Evolutionary conservation across 2,113 vertebrate genomes (phyloP), one percentile per base, ranked within the genome.

Genomic region (Meriones unguiculatus): DNA sequence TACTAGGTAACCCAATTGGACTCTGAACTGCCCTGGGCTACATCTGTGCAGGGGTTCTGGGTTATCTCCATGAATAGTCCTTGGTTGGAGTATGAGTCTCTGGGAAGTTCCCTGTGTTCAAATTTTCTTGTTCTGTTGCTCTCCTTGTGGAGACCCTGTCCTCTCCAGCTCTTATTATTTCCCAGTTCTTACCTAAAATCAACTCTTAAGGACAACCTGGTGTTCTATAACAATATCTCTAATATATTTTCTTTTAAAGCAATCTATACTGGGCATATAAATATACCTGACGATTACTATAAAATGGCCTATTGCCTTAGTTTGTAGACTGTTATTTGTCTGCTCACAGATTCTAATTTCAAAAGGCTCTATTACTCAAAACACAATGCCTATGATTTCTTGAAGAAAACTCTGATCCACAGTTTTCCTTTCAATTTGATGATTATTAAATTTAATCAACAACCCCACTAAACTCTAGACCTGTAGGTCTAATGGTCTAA

Each of bases 391-490:
- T 87, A 38, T 9, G 13, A n/a, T 62, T 89, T 46, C n/a, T 73
- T 88, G 46, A 81, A 76, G 52, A 85, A 64, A 67, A 50, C 4
- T 28, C 38, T 67, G 25, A 46, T 30, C 25, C 5, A 64, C 0
- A 67, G 28, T 62, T 76, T 85, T 57, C 22, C 67, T 92, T 90
- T 28, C 12, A 62, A 92, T 95, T 96, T 57, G 75, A 87, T 84
- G 24, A 81, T 88, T 86, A 25, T 86, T 46, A 88, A 88, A 90
- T 62, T 67, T 91, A 96, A 73, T 91, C 17, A 94, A 78, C 20
- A 89, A 57, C 46, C 17, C 41, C 84, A 67, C 35, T 95, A 52
- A 62, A 69, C 82, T 94, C 32, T 32, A 89, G 24, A 87, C 54
- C 2, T 54, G 28, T 52, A 64, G 62, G 92, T 95, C 54, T 50